phyloP scores from a whole-genome alignment of 2,888 invertebrate genomes.

The Eilema griseolum region DNA sequence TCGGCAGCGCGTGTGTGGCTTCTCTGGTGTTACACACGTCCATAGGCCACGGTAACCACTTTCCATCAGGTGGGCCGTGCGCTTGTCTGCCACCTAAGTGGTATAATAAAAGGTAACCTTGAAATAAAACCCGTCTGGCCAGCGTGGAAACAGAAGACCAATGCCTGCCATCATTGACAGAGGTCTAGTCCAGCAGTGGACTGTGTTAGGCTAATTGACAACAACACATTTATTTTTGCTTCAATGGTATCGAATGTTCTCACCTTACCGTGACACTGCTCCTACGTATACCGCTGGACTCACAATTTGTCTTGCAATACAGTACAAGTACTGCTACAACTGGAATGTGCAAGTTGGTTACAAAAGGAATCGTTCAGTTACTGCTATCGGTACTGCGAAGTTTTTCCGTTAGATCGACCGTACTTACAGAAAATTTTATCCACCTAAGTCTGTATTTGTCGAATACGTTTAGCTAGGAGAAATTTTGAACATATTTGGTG shows the following conservation, averaged over 20 bases:
- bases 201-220: too few relatives aligned
- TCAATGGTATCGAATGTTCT: slow-evolving; percentile 1
- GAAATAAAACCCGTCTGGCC: too few relatives aligned
- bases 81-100: too few relatives aligned
- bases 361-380: slow-evolving; percentile 55
- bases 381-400: slow-evolving; percentile 23
- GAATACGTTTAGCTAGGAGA: neutral
- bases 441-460: neutral
- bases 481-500: neutral
- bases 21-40: too few relatives aligned
- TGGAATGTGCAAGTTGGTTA: slow-evolving; percentile 61
- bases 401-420: slow-evolving; percentile 12
- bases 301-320: slow-evolving; percentile 65
- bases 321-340: slow-evolving; percentile 45
- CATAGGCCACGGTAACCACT: too few relatives aligned
- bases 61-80: too few relatives aligned
- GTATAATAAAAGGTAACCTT: too few relatives aligned
- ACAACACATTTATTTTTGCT: neutral
- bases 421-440: neutral
- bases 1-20: too few relatives aligned
- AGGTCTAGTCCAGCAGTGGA: too few relatives aligned
- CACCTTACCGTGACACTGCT: slow-evolving; percentile 21
- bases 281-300: slow-evolving; percentile 54
- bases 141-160: too few relatives aligned
- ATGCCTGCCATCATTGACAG: too few relatives aligned